Conservation (phyloP, 1,140 invertebrate genomes). For the Lysiphlebus fabarum region DNA sequence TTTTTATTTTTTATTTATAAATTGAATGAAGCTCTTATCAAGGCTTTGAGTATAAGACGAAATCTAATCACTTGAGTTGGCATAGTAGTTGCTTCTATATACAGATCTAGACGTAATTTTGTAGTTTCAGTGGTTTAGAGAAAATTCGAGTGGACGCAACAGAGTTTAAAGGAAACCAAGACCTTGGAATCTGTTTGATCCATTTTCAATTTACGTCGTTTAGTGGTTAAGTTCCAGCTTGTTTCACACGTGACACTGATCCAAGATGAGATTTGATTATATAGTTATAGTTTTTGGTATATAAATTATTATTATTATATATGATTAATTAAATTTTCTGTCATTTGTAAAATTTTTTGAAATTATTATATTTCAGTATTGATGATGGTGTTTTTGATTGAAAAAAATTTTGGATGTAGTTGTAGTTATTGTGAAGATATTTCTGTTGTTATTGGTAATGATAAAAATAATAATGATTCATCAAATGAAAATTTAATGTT, state of each 20-base stretch:
- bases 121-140: constrained; percentile 23
- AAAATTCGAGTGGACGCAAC: constrained; percentile 17
- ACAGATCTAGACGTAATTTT: constrained; percentile 4
- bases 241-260: constrained; percentile 15
- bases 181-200: constrained; percentile 20
- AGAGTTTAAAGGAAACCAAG: neutral
- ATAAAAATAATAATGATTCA: constrained; percentile 26
- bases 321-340: constrained; percentile 2
- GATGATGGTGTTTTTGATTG: no score
- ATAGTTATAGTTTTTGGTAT: neutral
- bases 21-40: neutral
- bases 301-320: neutral
- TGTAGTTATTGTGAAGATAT: constrained; percentile 41
- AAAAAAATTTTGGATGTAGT: constrained; percentile 31
- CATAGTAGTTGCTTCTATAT: constrained; percentile 16
- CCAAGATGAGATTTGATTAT: constrained; percentile 13
- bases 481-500: constrained; percentile 9
- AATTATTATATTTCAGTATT: neutral
- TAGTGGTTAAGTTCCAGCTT: constrained; percentile 2
- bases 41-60: constrained; percentile 1
- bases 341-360: no score
- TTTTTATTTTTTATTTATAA: neutral
- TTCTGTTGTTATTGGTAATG: constrained; percentile 33
- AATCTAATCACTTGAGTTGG: constrained; percentile 10
- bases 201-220: constrained; percentile 19